Evolutionary conservation across 2,797 vertebrate species (phyloP).

Genomic region (Platalea minor): DNA sequence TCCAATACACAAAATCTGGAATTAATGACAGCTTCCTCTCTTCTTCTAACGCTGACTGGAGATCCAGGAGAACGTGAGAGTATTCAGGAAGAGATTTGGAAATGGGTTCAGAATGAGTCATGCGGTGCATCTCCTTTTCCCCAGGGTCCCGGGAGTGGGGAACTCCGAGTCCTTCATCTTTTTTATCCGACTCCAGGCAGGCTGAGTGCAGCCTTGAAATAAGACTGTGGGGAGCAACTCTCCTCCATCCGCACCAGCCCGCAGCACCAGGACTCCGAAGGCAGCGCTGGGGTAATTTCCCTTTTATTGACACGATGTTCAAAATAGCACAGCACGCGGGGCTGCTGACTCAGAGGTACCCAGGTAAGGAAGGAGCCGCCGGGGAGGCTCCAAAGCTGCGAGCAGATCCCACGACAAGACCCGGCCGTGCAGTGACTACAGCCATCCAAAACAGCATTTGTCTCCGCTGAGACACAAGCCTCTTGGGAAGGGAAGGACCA

Average conservation of each 20-base stretch:
- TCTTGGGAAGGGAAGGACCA: conserved; percentile 3
- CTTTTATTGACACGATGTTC: background rate
- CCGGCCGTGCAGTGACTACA: background rate
- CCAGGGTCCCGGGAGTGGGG: background rate
- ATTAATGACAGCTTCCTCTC: background rate
- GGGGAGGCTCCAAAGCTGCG: background rate
- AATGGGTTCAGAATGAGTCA: background rate
- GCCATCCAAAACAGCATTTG: background rate
- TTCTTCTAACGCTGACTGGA: background rate
- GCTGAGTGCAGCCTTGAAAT: background rate
- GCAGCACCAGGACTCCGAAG: accelerated
- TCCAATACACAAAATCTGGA: background rate
- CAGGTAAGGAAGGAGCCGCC: background rate
- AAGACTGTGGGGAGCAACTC: background rate
- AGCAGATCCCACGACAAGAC: background rate
- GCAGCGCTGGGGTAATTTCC: background rate
- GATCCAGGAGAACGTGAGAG: accelerated
- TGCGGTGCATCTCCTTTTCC: background rate
- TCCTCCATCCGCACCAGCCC: background rate
- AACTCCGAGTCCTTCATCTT: background rate
- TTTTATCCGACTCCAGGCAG: background rate
- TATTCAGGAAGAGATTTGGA: background rate
- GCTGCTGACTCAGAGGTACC: background rate
- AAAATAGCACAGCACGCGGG: background rate
- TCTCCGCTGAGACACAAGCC: background rate